Conservation (phyloP, 2,797 vertebrate genomes). For the Liparis tanakae region DNA sequence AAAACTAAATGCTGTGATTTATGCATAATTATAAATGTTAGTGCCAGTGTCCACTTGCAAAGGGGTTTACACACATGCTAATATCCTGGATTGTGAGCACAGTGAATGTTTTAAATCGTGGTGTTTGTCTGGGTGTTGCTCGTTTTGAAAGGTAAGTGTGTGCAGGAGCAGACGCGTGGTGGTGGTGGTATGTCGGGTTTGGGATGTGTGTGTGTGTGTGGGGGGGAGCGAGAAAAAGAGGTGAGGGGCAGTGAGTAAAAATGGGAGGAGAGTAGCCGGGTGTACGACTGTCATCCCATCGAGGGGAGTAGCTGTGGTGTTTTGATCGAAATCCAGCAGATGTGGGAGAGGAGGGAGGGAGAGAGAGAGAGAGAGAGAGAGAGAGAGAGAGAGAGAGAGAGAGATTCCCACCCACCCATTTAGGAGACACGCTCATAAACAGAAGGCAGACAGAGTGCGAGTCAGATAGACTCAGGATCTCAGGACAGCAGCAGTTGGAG, state of each 20-base stretch:
- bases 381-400: slow-evolving; percentile 59
- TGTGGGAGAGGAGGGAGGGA: slow-evolving; percentile 74
- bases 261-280: slow-evolving; percentile 74
- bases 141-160: slow-evolving; percentile 62
- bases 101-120: slow-evolving; percentile 31
- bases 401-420: slow-evolving; percentile 86
- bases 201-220: too few species aligned
- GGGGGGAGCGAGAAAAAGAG: slow-evolving; percentile 53
- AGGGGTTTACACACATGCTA: slow-evolving; percentile 27
- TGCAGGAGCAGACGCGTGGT: slow-evolving; percentile 68
- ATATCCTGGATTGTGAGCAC: slow-evolving; percentile 40
- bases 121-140: slow-evolving; percentile 45
- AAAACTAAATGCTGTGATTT: slow-evolving; percentile 19
- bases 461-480: slow-evolving; percentile 76
- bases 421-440: slow-evolving; percentile 85
- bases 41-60: background rate
- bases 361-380: slow-evolving; percentile 62
- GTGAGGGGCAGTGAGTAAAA: slow-evolving; percentile 65
- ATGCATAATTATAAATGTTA: slow-evolving; percentile 5
- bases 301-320: slow-evolving; percentile 79
- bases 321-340: slow-evolving; percentile 82
- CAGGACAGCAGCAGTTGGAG: slow-evolving; percentile 71
- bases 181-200: slow-evolving; percentile 66
- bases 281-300: slow-evolving; percentile 77
- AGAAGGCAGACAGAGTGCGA: slow-evolving; percentile 72